These are phyloP conservation scores for Myopa tessellatipennis DNA, from an alignment of 2,888 invertebrate species.

Conservation along the genomic window DNA sequence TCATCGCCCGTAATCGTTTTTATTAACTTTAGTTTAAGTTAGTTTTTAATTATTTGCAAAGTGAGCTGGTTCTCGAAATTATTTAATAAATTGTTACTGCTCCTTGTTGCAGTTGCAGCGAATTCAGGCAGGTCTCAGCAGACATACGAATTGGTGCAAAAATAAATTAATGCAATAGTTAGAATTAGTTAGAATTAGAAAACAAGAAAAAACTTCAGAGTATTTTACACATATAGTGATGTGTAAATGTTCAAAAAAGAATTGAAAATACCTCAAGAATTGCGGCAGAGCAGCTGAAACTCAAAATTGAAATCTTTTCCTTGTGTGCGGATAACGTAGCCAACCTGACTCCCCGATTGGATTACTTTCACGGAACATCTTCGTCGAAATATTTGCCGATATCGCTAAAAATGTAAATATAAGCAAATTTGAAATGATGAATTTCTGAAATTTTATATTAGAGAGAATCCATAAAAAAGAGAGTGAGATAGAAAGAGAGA, in stretches of 20 bases:
- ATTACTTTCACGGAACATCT: constrained; percentile 20
- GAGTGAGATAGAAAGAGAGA: no score
- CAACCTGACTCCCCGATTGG: constrained; percentile 14
- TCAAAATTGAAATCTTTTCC: background rate
- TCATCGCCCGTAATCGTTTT: no score
- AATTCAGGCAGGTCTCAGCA: constrained; percentile 8
- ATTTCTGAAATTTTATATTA: background rate
- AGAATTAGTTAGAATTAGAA: background rate
- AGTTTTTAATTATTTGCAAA: no score
- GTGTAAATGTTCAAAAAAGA: background rate
- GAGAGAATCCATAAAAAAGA: no score
- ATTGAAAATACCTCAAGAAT: background rate
- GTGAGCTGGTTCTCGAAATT: background rate
- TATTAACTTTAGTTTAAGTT: no score
- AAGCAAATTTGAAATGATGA: background rate
- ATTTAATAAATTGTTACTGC: constrained; percentile 20
- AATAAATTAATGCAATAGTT: no score
- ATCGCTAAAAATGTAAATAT: background rate
- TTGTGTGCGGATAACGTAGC: background rate
- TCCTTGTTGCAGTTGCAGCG: constrained; percentile 1
- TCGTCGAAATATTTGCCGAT: background rate
- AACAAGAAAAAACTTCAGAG: background rate
- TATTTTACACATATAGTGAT: no score
- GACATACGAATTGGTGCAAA: no score
- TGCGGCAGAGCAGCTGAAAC: background rate